These are phyloP conservation scores for Diprion similis DNA, from an alignment of 1,140 invertebrate genomes.

Conservation along the genomic window DNA sequence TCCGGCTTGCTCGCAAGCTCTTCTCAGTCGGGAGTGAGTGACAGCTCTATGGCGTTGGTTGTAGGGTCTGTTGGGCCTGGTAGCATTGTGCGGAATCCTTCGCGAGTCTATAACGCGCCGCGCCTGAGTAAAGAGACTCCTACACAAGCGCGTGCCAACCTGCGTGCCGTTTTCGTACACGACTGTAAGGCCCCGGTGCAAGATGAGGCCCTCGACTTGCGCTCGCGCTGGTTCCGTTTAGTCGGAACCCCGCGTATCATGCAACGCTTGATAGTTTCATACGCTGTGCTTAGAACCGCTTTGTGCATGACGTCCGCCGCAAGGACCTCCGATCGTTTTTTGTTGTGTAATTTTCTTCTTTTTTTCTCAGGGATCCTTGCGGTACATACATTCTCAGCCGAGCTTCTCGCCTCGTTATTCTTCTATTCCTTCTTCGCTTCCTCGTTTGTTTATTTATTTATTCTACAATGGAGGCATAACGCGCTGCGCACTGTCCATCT, in stretches of 20 bases:
- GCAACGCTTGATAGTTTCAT: not conserved
- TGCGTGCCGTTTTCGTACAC: not conserved
- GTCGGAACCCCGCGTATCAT: not conserved
- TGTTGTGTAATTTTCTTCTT: no score
- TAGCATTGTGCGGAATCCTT: conserved; percentile 50
- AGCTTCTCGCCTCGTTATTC: no score
- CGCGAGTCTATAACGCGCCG: not conserved
- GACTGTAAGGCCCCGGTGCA: not conserved
- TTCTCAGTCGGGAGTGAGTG: conserved; percentile 45
- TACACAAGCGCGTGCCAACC: no score
- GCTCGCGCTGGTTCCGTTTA: not conserved
- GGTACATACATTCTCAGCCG: no score
- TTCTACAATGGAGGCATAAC: no score
- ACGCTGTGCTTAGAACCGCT: not conserved
- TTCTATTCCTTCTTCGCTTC: no score
- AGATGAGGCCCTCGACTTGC: not conserved
- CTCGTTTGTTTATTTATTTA: no score
- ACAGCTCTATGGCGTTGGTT: conserved; percentile 56
- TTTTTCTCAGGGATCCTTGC: no score
- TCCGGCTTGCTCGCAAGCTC: conserved; percentile 17
- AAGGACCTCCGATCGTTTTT: not conserved
- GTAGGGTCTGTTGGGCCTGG: conserved; percentile 39
- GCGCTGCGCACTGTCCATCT: not conserved
- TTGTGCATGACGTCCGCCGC: not conserved
- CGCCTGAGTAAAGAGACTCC: not conserved